phyloP scores from a whole-genome alignment of 2,797 vertebrate species.

The Alectoris magna region DNA sequence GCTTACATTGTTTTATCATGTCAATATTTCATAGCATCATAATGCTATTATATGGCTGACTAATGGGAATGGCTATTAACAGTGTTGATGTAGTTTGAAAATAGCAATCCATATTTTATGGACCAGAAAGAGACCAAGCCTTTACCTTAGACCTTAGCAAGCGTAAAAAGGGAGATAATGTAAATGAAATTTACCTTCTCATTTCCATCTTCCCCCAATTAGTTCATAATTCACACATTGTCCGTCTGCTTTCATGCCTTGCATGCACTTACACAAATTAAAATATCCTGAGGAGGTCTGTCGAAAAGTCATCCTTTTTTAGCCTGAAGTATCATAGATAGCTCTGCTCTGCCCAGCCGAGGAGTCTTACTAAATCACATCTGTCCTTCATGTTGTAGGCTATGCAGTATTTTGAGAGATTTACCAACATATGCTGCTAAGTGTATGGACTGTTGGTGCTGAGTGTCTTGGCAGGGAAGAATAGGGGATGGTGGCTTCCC shows the following conservation, averaged over 20 bases:
- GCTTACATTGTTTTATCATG: conserved; percentile 80
- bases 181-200: conserved; percentile 79
- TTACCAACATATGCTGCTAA: neutral
- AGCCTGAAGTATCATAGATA: conserved; percentile 57
- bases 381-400: neutral
- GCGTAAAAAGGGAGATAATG: conserved; percentile 77
- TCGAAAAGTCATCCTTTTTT: conserved; percentile 63
- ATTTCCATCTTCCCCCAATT: conserved; percentile 71
- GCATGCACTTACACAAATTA: conserved; percentile 68
- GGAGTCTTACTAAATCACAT: conserved; percentile 43
- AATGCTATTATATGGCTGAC: conserved; percentile 82
- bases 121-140: conserved; percentile 79
- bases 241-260: conserved; percentile 67
- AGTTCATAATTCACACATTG: conserved; percentile 75
- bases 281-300: conserved; percentile 55
- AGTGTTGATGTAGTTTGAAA: conserved; percentile 86
- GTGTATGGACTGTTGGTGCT: neutral
- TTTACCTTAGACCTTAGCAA: conserved; percentile 79
- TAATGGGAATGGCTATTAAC: conserved; percentile 88
- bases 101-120: conserved; percentile 85
- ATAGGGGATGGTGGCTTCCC: neutral
- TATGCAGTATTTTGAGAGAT: conserved; percentile 19
- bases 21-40: conserved; percentile 92
- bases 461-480: neutral
- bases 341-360: neutral